These are phyloP conservation scores for Andrena chrysosceles DNA, from an alignment of 2,888 invertebrate genomes.

Conservation along the genomic window DNA sequence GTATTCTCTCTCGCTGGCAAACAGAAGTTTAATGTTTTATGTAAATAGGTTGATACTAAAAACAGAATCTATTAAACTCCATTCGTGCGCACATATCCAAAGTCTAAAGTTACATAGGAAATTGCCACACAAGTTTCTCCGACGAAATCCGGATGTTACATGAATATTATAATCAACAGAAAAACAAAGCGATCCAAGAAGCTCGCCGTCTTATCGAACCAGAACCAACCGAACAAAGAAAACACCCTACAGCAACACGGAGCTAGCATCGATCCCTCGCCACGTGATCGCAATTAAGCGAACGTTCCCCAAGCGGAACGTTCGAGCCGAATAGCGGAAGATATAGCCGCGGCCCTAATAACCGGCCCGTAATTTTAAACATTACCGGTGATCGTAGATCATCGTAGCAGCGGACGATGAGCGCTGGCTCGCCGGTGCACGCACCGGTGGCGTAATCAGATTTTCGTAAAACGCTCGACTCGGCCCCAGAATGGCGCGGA, in stretches of 20 bases:
- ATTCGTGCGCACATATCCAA: no score
- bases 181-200: background rate
- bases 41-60: no score
- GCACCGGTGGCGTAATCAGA: constrained; percentile 44
- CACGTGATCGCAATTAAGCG: background rate
- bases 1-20: background rate
- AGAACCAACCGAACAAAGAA: background rate
- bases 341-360: background rate
- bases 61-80: no score
- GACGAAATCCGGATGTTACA: no score
- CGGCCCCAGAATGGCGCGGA: constrained; percentile 1
- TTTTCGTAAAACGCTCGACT: constrained; percentile 37
- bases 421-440: background rate
- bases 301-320: background rate
- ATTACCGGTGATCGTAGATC: constrained; percentile 1
- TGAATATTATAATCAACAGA: background rate
- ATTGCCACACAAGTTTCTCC: no score
- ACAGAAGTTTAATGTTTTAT: constrained; percentile 1
- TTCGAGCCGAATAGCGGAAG: background rate
- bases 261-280: background rate
- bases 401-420: background rate
- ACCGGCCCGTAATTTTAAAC: constrained; percentile 25
- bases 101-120: no score
- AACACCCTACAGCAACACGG: no score
- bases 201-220: background rate